Evolutionary conservation across 2,797 vertebrate genomes (phyloP).

Genomic region (Dallia pectoralis): DNA sequence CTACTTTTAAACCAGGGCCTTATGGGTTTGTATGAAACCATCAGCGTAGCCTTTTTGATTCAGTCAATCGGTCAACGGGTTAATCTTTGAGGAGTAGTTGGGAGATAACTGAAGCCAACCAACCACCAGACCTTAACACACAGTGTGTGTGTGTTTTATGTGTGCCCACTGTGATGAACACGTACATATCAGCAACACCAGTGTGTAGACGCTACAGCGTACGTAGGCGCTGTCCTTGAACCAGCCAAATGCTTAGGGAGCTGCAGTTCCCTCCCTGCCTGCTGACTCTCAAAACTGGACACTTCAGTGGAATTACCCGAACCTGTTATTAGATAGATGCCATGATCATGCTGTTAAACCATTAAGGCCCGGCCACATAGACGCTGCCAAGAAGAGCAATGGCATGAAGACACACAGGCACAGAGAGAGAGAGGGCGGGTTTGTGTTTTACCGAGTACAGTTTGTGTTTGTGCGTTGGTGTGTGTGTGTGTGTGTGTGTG

Average conservation of each 20-base stretch:
- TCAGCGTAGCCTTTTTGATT: conserved; percentile 9
- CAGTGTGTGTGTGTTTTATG: conserved; percentile 33
- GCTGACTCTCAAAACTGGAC: conserved; percentile 55
- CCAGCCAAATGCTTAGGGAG: conserved; percentile 56
- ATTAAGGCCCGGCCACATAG: conserved; percentile 57
- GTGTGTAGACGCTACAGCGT: conserved; percentile 14
- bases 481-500: not conserved
- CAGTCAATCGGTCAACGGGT: conserved; percentile 23
- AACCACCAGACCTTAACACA: conserved; percentile 1
- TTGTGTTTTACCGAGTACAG: not conserved
- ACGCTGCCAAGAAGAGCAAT: conserved; percentile 59
- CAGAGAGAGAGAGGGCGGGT: conserved; percentile 33
- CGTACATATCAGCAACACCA: conserved; percentile 1
- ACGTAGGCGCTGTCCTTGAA: conserved; percentile 53
- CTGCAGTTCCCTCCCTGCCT: conserved; percentile 51
- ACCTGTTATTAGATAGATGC: conserved; percentile 72
- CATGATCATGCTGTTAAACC: conserved; percentile 69
- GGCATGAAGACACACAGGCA: conserved; percentile 51
- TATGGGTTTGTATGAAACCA: not conserved
- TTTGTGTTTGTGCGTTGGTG: not conserved
- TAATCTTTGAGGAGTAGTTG: conserved; percentile 35
- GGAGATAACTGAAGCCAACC: conserved; percentile 37
- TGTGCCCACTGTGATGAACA: conserved; percentile 12
- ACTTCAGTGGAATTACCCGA: conserved; percentile 67
- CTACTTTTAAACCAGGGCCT: not conserved